Evolutionary conservation across 37 sponge, comb jelly and placozoan genomes (phyloP), one percentile per base, ranked within the genome.

Genomic region (Cliona cf. orientalis): DNA sequence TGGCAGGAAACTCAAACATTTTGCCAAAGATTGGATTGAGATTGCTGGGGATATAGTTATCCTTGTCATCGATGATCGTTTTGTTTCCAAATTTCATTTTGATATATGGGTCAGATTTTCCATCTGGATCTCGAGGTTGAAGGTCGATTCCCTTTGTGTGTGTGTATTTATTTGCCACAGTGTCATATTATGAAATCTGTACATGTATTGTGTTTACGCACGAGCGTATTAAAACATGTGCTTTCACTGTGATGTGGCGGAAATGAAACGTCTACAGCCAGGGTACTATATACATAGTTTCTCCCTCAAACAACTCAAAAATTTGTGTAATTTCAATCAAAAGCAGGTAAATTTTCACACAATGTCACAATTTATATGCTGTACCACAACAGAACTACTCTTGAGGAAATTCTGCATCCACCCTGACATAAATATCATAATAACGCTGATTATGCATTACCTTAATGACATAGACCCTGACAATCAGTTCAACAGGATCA

Each of bases 11-110:
- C 80, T 99, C 97, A 84, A 90, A 99, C 92, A 96, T 85, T 74
- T 90, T 86, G n/a, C 99, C 99, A 81, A 99, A 99, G 29, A 92
- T 67, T 0, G 99, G 99, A 66, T 93, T 89, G 76, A 99, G 89
- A 41, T 82, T 77, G 66, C 84, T 94, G 26, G 97, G 97, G 55
- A 96, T 87, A 79, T 90, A 99, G 82, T 90, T 94, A 26, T 96
- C 95, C 66, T 92, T 85, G 84, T 94, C 94, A 45, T 85, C 63
- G 26, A 91, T 74, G 56, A 96, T 84, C 53, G 76, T 79, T 33
- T 91, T 78, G 66, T 94, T 90, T 22, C 99, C 99, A 58, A 99
- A 72, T 65, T 87, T 87, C n/a, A 99, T 37, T 71, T 85, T 91
- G 28, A 96, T 40, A 82, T 92, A 99, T 39, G 99, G 96, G 49